Base-by-base conservation (phyloP, 2,113 vertebrate genomes). In the Barnardius zonarius region DNA sequence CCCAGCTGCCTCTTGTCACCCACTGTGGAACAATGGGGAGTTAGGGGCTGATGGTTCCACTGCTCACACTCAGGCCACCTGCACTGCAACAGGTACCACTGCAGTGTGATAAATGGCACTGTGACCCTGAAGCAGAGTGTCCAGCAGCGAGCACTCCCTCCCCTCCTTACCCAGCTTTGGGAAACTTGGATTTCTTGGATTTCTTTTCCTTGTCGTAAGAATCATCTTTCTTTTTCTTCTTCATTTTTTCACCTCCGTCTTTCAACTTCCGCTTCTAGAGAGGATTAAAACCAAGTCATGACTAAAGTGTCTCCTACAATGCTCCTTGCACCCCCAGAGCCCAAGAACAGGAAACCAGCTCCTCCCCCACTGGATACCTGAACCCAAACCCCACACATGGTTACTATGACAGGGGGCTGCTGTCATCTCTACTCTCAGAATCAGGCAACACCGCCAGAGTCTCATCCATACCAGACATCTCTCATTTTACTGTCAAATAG, bases 231-330 rank as follows among this genome's bases (percentile, higher is more conserved):
- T 95, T 98, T 74, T 98, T 99, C 97, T 99, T 99, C 97, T 98
- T 98, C 54, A 98, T 92, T 96, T 98, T 98, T 81, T 98, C 98
- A 78, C 96, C 96, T 73, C 97, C 98, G 43, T 98, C 97, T 94
- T 98, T 98, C 73, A 99, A 95, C 96, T 99, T 99, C 86, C 98
- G 97, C 96, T 99, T 99, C 98, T 99, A 91, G 48, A 81, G 33
- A 75, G 86, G 80, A 83, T 97, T 76, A 92, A 97, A 97, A 88
- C 78, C 24, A 19, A 90, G 48, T 76, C 83, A 97, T 44, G 91
- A 62, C 83, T 94, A 92, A 67, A 83, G 16, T 1, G 22, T 33
- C 73, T 91, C 76, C 93, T 51, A 57, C 55, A 74, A 13, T 4
- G 14, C 8, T 9, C 55, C 39, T 76, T 57, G 55, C 49, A 37